phyloP scores from a whole-genome alignment of 37 sponge, comb jelly and placozoan species.

The Mnemiopsis leidyi region DNA sequence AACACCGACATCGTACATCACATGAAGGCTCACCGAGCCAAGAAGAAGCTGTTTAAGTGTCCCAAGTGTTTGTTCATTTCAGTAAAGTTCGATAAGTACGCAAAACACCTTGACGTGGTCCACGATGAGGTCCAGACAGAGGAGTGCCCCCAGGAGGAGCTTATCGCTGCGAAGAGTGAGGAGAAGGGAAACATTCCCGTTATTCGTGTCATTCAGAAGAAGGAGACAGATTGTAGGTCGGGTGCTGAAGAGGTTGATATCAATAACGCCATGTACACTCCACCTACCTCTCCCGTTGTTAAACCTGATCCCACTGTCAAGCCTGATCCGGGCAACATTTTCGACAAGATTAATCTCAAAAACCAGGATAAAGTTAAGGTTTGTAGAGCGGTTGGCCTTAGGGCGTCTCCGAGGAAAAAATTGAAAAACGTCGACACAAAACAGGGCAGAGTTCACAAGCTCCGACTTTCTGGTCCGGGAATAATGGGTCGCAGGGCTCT shows the following conservation, averaged over 20 bases:
- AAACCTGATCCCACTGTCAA: not conserved
- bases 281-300: not conserved
- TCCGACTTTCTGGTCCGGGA: not conserved
- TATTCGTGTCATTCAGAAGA: constrained; percentile 11
- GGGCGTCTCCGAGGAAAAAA: not conserved
- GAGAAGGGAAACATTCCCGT: not conserved
- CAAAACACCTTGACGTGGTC: not conserved
- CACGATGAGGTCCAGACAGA: not conserved
- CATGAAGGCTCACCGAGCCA: constrained; percentile 62
- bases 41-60: constrained; percentile 15
- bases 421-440: not conserved
- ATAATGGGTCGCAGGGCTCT: not conserved
- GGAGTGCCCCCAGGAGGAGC: not conserved
- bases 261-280: constrained; percentile 34
- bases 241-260: not conserved
- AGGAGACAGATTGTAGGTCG: not conserved
- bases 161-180: not conserved
- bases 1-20: constrained; percentile 35
- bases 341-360: not conserved
- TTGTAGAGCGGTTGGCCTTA: not conserved
- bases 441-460: not conserved
- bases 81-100: not conserved
- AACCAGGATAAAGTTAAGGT: constrained; percentile 15
- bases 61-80: not conserved
- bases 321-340: constrained; percentile 10